Base-by-base conservation (phyloP, 2,113 vertebrate species). In the Caretta caretta region DNA sequence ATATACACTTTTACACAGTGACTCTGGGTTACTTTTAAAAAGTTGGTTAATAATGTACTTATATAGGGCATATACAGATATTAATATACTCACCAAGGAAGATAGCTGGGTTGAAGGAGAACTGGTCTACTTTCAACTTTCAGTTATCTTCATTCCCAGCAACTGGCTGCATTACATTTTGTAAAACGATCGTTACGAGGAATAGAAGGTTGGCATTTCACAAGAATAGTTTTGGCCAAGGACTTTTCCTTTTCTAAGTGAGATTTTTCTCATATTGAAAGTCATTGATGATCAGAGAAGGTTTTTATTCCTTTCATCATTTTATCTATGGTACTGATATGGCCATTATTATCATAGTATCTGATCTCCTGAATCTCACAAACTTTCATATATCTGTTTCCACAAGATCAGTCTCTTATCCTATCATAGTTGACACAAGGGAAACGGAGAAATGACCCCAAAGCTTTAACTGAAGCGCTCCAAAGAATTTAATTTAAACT, bases 121-220 rank as follows among this genome's bases (percentile, higher is more conserved):
- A 31, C 57, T 69, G 20, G 6, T 42, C 27, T 29, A 48, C 27
- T 51, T 80, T 80, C 79, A 54, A 56, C 10, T 92, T 75, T 90
- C 22, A 75, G 27, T 19, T 87, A 1, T 56, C 35, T 53, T 92
- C 1, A 13, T 62, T 57, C 65, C 57, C 20, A 29, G 27, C 29
- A 25, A 31, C 42, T 54, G 27, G 20, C 49, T 42, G 4, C 6
- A 24, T 87, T 81, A 76, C 59, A 2, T 86, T 84, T 65, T 92
- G 29, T 87, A 11, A 16, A 87, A 29, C 2, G 24, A 50, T 69
- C 12, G 10, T 84, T 84, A 10, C 79, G 75, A 22, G 62, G 76
- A 2, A n/a, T 16, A 25, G 59, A 75, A 72, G 2, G 19, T 53
- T 0, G 0, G 16, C 49, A 6, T 48, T 90, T 78, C 42, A 72